Evolutionary conservation across 37 sponge, comb jelly and placozoan species (phyloP).

Genomic region (Theonella swinhoei): DNA sequence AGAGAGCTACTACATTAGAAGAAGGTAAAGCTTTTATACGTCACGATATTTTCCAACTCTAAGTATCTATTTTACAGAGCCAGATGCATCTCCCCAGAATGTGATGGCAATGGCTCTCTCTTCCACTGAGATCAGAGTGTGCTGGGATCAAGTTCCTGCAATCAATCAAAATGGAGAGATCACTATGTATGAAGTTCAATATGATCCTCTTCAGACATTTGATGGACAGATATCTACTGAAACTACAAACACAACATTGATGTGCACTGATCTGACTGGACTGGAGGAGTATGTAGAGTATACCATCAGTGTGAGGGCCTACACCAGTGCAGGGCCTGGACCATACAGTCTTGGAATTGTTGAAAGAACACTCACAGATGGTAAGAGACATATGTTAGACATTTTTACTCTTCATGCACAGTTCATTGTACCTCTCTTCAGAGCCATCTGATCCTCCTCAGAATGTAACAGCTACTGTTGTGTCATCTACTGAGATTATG

Average conservation of each 20-base stretch:
- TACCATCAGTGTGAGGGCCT: conserved; percentile 35
- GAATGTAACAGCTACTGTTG: neutral
- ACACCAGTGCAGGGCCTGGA: conserved; percentile 47
- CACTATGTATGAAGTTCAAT: conserved; percentile 13
- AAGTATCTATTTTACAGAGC: neutral
- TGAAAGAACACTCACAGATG: conserved; percentile 10
- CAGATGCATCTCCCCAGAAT: conserved; percentile 26
- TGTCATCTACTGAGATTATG: conserved; percentile 21
- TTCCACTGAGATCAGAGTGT: conserved; percentile 20
- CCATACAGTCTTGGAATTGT: conserved; percentile 24
- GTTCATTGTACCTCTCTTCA: neutral
- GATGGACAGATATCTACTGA: neutral
- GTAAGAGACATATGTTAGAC: too few species aligned
- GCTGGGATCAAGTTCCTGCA: conserved; percentile 10
- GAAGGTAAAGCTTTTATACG: conserved; percentile 30
- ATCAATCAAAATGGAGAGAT: conserved; percentile 43
- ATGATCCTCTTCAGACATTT: conserved; percentile 15
- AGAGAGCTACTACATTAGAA: conserved; percentile 24
- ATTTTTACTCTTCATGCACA: neutral
- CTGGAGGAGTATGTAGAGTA: conserved; percentile 35
- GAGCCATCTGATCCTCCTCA: conserved; percentile 9
- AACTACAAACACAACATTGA: neutral
- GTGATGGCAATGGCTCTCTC: neutral
- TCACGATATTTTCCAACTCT: neutral
- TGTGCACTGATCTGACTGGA: neutral